A percentile compares a stretch with the other conserved stretches of the same genome.
These are phyloP conservation scores for Blastobasis lacticolella DNA, from an alignment of 2,888 invertebrate species.

Conservation along the genomic window DNA sequence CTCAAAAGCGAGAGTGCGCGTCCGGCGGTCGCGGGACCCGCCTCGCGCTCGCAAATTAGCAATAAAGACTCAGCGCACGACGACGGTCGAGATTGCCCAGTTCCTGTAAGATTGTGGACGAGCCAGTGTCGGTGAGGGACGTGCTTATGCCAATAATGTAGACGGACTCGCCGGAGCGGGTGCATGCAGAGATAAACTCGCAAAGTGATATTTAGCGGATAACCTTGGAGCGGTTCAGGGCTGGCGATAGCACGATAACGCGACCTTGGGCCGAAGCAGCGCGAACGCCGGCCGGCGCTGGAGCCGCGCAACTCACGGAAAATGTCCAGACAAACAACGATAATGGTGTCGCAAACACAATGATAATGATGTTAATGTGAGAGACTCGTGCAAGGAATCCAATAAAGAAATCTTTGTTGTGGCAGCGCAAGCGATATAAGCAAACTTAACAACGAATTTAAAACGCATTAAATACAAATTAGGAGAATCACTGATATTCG, in stretches of 20 bases:
- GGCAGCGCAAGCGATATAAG: not conserved
- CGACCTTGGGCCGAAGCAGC: constrained; percentile 64
- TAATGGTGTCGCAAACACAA: constrained; percentile 44
- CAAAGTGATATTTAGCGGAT: constrained; percentile 28
- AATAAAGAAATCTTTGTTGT: constrained; percentile 16
- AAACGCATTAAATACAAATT: constrained; percentile 13
- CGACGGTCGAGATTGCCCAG: constrained; percentile 60
- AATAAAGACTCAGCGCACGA: constrained; percentile 49
- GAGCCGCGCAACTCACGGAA: constrained; percentile 56
- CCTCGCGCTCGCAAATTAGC: constrained; percentile 53
- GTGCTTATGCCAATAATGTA: constrained; percentile 31
- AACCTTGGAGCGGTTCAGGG: constrained; percentile 59
- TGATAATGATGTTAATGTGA: constrained; percentile 38
- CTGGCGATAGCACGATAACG: constrained; percentile 69
- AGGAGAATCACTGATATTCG: too few species aligned
- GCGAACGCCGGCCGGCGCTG: constrained; percentile 65
- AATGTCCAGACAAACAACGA: constrained; percentile 64
- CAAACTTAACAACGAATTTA: constrained; percentile 8
- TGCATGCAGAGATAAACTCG: constrained; percentile 13
- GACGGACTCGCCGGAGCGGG: constrained; percentile 20
- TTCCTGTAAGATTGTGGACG: constrained; percentile 61
- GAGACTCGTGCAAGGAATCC: constrained; percentile 21
- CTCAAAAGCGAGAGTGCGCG: constrained; percentile 50
- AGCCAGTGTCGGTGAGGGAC: constrained; percentile 28
- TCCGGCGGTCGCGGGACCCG: constrained; percentile 35